Conservation (phyloP, 2,888 invertebrate genomes). For the Lochmaea crataegi region DNA sequence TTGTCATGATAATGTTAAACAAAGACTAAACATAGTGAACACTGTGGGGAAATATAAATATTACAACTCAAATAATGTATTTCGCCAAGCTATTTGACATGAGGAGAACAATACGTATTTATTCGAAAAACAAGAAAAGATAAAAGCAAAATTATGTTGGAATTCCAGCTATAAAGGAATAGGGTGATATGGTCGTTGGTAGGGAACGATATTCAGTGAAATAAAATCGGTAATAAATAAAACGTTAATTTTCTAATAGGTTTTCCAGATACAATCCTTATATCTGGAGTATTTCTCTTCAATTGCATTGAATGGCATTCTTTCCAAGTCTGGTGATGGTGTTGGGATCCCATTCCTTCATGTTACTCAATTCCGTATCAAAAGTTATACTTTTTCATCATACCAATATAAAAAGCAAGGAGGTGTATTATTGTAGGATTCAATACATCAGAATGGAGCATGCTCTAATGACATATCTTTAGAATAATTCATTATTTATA, state of each 20-base stretch:
- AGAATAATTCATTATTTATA: no score
- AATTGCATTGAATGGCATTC: no score
- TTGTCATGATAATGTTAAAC: not conserved
- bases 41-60: not conserved
- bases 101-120: constrained; percentile 3
- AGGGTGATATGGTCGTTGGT: constrained; percentile 17
- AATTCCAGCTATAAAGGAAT: constrained; percentile 23
- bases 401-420: no score
- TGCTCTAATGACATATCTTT: no score
- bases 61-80: not conserved
- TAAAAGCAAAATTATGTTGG: constrained; percentile 31
- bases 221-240: constrained; percentile 38
- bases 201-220: constrained; percentile 15
- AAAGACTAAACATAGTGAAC: not conserved
- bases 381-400: no score
- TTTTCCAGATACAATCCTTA: not conserved
- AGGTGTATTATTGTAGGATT: no score
- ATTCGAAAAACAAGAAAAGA: constrained; percentile 6
- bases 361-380: no score
- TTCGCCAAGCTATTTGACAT: constrained; percentile 1
- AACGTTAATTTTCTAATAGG: constrained; percentile 21
- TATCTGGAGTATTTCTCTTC: not conserved
- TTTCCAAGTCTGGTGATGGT: no score
- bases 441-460: no score
- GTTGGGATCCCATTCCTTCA: no score